Conservation (phyloP, 1,140 invertebrate genomes). For the Ruditapes philippinarum region DNA sequence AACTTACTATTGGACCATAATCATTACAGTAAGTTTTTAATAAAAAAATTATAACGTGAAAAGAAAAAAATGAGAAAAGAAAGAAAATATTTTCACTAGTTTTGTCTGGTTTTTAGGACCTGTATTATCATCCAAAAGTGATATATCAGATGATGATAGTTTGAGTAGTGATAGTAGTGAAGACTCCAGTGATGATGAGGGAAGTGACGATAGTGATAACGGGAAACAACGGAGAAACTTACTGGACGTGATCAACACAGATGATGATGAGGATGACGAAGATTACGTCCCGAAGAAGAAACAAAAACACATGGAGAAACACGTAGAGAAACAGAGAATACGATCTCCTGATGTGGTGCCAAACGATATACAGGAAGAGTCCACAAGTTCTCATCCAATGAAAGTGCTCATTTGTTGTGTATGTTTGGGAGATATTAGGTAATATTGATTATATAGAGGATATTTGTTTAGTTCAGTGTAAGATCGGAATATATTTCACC, state of each 20-base stretch:
- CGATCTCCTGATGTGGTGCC: constrained; percentile 51
- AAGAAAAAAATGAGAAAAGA: too few relatives aligned
- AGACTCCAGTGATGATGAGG: constrained; percentile 73
- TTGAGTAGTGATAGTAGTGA: constrained; percentile 65
- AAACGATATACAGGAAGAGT: constrained; percentile 30
- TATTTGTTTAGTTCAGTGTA: too few relatives aligned
- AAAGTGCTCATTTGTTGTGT: constrained; percentile 95
- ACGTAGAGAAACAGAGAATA: constrained; percentile 55
- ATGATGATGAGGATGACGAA: constrained; percentile 79
- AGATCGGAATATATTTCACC: too few relatives aligned
- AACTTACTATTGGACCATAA: too few relatives aligned
- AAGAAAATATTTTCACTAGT: too few relatives aligned
- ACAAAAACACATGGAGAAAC: constrained; percentile 67
- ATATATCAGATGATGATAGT: constrained; percentile 34
- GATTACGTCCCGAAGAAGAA: constrained; percentile 78
- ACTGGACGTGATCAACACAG: constrained; percentile 58
- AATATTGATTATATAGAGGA: neutral
- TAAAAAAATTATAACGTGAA: too few relatives aligned
- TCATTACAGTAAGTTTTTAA: too few relatives aligned
- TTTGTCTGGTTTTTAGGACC: neutral
- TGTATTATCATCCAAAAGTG: constrained; percentile 13
- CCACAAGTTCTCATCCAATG: constrained; percentile 69
- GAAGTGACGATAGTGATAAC: constrained; percentile 71
- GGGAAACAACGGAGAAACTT: constrained; percentile 47
- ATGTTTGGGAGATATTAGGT: constrained; percentile 93